phyloP scores from a whole-genome alignment of 1,140 invertebrate genomes.

The Eupristina koningsbergeri region DNA sequence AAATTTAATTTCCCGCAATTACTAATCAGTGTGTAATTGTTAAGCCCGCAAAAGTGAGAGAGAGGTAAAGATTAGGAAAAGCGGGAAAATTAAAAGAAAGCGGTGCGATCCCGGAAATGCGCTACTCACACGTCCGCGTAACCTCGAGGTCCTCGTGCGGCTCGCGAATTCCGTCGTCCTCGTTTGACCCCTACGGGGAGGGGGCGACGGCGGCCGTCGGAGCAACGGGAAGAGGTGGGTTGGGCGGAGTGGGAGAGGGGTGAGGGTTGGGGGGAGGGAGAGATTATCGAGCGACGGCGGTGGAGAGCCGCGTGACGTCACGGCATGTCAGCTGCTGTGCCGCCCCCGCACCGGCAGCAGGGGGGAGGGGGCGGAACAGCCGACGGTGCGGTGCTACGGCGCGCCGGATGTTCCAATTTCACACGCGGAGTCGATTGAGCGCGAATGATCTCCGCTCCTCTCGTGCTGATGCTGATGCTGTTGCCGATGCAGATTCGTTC shows the following conservation, averaged over 20 bases:
- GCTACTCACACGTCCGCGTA: no score
- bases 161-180: neutral
- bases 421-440: slow-evolving; percentile 39
- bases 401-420: slow-evolving; percentile 50
- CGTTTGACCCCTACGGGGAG: neutral
- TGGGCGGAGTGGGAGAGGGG: neutral
- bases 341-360: neutral
- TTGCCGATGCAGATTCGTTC: neutral
- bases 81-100: no score
- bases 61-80: neutral
- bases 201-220: no score
- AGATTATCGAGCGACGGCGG: slow-evolving; percentile 55
- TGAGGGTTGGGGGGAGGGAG: no score
- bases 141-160: neutral
- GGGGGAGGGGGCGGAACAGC: slow-evolving; percentile 48
- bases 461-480: no score
- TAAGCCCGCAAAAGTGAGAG: neutral
- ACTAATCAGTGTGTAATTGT: no score
- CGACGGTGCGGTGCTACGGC: slow-evolving; percentile 4
- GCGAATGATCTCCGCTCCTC: neutral
- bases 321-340: slow-evolving; percentile 65
- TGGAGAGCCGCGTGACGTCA: slow-evolving; percentile 62
- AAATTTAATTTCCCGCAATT: no score
- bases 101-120: neutral
- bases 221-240: no score